phyloP scores from a whole-genome alignment of 2,797 vertebrate genomes.

The Prunella strophiata region DNA sequence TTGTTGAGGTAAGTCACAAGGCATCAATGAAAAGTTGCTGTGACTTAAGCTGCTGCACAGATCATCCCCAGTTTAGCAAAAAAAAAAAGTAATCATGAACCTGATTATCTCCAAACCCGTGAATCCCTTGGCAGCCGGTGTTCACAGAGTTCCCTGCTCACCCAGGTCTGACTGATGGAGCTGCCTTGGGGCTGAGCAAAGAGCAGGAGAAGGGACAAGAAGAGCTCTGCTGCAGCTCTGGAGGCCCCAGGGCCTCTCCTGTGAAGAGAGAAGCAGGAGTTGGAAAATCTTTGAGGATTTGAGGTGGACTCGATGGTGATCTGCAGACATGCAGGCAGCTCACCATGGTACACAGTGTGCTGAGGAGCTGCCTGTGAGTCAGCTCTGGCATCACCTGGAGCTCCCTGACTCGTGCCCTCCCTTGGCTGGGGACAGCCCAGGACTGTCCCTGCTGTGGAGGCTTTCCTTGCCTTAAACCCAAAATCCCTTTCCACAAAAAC shows the following conservation, averaged over 20 bases:
- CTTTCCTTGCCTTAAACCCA: not conserved
- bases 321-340: not conserved
- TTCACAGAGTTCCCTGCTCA: not conserved
- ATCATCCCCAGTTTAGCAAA: not conserved
- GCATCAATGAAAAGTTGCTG: not conserved
- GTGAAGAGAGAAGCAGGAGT: not conserved
- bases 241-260: not conserved
- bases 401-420: not conserved
- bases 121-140: not conserved
- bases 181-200: not conserved
- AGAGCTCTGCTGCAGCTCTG: not conserved
- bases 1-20: not conserved
- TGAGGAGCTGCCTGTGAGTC: not conserved
- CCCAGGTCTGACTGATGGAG: not conserved
- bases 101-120: not conserved
- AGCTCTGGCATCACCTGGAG: not conserved
- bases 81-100: not conserved
- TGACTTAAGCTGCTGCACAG: not conserved
- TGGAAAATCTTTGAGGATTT: not conserved
- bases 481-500: not conserved
- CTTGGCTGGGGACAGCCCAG: accelerated
- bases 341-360: accelerated
- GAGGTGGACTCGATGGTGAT: not conserved
- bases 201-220: not conserved
- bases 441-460: not conserved